These are phyloP conservation scores for Aurelia coerulea DNA, from an alignment of 30 jellyfish, hydroid and myxozoan species.

Conservation along the genomic window DNA sequence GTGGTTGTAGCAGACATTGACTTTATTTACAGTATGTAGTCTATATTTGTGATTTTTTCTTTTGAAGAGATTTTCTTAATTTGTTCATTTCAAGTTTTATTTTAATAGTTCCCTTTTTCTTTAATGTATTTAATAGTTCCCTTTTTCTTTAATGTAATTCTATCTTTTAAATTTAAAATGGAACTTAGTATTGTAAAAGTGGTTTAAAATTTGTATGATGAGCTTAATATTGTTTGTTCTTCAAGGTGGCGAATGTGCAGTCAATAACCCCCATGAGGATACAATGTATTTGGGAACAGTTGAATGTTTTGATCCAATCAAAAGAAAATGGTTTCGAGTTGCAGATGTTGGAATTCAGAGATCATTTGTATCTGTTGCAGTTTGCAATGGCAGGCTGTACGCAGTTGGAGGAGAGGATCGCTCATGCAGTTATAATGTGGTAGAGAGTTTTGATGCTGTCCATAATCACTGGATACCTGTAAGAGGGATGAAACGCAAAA, in stretches of 20 bases:
- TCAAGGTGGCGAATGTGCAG: conserved; percentile 93
- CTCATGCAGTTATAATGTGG: conserved; percentile 80
- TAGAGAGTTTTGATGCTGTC: conserved; percentile 71
- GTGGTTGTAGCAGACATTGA: no score
- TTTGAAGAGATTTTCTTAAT: no score
- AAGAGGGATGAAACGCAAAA: conserved; percentile 82
- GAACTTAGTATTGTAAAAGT: no score
- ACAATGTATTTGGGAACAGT: conserved; percentile 89
- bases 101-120: no score
- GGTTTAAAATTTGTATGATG: no score
- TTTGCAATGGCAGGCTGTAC: conserved; percentile 84
- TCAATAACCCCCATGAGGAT: conserved; percentile 90
- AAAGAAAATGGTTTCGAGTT: conserved; percentile 80
- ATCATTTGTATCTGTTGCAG: conserved; percentile 96
- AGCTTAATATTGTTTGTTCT: not conserved
- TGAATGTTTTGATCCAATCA: conserved; percentile 83
- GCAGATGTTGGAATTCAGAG: conserved; percentile 89
- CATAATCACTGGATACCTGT: conserved; percentile 71
- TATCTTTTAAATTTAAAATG: no score
- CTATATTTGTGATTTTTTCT: no score
- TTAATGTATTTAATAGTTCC: no score
- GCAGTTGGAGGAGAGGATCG: conserved; percentile 98
- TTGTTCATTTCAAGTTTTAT: no score
- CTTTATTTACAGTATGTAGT: no score
- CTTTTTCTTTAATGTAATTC: no score